Conservation (phyloP, 2,797 vertebrate species). For the Hozukius guyotensis region DNA sequence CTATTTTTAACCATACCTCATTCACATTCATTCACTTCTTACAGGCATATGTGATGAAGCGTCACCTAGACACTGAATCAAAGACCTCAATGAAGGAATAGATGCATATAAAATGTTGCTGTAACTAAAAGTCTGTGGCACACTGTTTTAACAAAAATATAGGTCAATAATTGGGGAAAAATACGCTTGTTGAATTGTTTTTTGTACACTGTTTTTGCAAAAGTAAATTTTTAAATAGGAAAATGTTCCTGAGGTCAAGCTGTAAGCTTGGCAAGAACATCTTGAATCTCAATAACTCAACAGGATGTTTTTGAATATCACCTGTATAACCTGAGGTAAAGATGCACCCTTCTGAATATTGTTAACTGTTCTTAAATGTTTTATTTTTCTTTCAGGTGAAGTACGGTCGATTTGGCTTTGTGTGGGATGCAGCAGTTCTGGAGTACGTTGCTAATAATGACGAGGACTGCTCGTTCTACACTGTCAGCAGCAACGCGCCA, state of each 20-base stretch:
- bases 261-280: not conserved
- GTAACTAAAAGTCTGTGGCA: not conserved
- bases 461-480: constrained; percentile 96
- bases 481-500: constrained; percentile 89
- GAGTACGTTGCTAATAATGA: constrained; percentile 97
- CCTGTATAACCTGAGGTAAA: not conserved
- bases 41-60: not conserved
- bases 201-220: not conserved
- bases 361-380: not conserved
- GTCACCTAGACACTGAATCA: not conserved
- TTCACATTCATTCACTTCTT: not conserved
- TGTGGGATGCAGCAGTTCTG: constrained; percentile 97
- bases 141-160: not conserved
- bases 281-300: not conserved
- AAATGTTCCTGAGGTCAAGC: not conserved
- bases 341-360: not conserved
- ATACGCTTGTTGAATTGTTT: not conserved
- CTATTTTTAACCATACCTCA: not conserved
- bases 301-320: not conserved
- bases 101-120: not conserved
- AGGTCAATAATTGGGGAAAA: not conserved
- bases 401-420: constrained; percentile 94
- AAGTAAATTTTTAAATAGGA: not conserved
- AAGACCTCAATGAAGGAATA: not conserved
- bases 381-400: constrained; percentile 86